Conservation (phyloP, 2,797 vertebrate species). For the Peromyscus nudipes region DNA sequence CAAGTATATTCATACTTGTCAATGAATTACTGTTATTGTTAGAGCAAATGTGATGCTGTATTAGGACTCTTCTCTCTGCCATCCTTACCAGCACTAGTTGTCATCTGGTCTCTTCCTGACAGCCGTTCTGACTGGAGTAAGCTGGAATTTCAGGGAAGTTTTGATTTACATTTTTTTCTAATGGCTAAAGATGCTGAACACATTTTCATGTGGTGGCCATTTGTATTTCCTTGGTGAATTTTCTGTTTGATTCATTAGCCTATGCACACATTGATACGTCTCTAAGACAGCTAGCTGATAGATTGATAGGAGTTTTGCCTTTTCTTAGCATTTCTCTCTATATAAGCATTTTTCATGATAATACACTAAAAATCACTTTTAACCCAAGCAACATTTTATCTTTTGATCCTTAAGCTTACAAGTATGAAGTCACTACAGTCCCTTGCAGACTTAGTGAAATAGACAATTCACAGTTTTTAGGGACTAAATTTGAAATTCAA, state of each 20-base stretch:
- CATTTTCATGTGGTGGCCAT: background rate
- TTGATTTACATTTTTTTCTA: background rate
- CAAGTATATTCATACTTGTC: background rate
- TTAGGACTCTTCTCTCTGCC: background rate
- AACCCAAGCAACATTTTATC: background rate
- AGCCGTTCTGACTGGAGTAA: background rate
- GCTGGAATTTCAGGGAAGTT: background rate
- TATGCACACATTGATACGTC: background rate
- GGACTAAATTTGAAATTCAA: constrained; percentile 78
- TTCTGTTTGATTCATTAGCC: background rate
- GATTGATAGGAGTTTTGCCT: background rate
- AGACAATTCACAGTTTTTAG: constrained; percentile 41
- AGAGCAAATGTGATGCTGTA: too few species aligned
- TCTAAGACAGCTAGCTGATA: background rate
- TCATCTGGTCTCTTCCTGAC: background rate
- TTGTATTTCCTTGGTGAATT: background rate
- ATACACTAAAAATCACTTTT: constrained; percentile 5
- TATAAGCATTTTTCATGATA: background rate
- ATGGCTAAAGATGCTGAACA: background rate
- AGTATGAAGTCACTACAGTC: background rate
- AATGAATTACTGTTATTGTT: background rate
- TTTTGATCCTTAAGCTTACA: background rate
- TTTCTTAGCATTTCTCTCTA: background rate
- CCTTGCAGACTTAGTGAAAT: constrained; percentile 62
- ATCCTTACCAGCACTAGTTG: background rate